Evolutionary conservation across 2,888 invertebrate genomes (phyloP), one percentile per base, ranked within the genome.

Genomic region (Apodemia mormo): DNA sequence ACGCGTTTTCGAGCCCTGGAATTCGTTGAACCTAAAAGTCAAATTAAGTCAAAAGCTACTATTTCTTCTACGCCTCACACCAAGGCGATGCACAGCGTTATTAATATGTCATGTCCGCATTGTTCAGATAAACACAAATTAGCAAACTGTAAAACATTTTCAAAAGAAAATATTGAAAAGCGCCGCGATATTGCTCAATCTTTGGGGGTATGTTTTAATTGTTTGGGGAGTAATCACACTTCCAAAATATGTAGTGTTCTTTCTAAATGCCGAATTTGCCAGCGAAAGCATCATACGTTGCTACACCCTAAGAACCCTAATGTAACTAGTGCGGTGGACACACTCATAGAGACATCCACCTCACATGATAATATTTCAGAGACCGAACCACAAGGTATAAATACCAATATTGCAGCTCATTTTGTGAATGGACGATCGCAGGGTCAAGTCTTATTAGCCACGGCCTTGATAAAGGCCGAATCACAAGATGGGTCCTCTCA

Each of bases 1-100:
- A 69, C 14, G 12, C 67, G 65, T 67, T 70, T 72, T 68, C 65
- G 72, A 7, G 68, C 68, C 1, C 45, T 72, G 43, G 71, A 72
- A 68, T 69, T 14, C 43, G 22, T 72, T n/a, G 69, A 72, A 52
- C 58, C 71, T 61, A 58, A 40, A 40, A 45, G 10, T 45, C 45
- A 67, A 54, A 10, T n/a, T 1, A 52, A 49, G 6, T 4, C 10
- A 7, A 30, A 45, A 49, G 49, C 22, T 8, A 33, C 6, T 29
- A 66, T 3, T 29, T 43, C 29, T n/a, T 22, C 43, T 22, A 45
- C 29, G 10, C 43, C 45, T n/a, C 29, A 66, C 37, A 22, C 30
- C 29, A 66, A 43, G 14, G 30, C 14, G 10, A 43, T 45, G 45
- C 45, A 66, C 30, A 37, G 58, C 40, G 33, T 29, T 45, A 45